Evolutionary conservation across 2,113 vertebrate genomes (phyloP).

Genomic region (Mus pahari): DNA sequence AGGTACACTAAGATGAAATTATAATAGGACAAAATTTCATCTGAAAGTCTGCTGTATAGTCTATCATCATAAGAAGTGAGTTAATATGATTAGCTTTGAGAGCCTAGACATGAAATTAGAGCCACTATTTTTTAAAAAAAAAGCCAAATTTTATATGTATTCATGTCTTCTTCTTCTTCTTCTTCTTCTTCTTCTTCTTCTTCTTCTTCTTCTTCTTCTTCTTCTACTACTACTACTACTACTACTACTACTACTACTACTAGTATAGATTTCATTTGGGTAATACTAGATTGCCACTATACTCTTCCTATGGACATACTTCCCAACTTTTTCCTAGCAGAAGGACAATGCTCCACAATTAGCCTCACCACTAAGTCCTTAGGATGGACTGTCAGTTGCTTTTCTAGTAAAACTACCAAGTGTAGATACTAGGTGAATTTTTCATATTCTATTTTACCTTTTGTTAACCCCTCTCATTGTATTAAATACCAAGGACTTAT

Average conservation of each 20-base stretch:
- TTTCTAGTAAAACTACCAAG: constrained; percentile 28
- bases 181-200: too few relatives aligned
- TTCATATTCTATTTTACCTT: not conserved
- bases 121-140: not conserved
- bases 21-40: constrained; percentile 65
- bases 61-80: constrained; percentile 62
- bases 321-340: constrained; percentile 19
- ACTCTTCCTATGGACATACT: not conserved
- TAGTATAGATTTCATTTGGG: constrained; percentile 16
- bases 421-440: not conserved
- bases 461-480: not conserved
- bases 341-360: not conserved
- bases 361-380: not conserved
- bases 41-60: constrained; percentile 50
- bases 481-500: not conserved
- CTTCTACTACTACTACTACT: too few relatives aligned
- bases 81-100: constrained; percentile 72
- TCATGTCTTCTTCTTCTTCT: too few relatives aligned
- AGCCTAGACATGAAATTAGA: constrained; percentile 47
- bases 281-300: constrained; percentile 8
- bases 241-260: not conserved
- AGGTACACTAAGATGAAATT: constrained; percentile 72
- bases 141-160: not conserved
- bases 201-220: too few relatives aligned
- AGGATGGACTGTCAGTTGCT: not conserved